Conservation (phyloP, 2,797 vertebrate genomes). For the Hylomyscus alleni region DNA sequence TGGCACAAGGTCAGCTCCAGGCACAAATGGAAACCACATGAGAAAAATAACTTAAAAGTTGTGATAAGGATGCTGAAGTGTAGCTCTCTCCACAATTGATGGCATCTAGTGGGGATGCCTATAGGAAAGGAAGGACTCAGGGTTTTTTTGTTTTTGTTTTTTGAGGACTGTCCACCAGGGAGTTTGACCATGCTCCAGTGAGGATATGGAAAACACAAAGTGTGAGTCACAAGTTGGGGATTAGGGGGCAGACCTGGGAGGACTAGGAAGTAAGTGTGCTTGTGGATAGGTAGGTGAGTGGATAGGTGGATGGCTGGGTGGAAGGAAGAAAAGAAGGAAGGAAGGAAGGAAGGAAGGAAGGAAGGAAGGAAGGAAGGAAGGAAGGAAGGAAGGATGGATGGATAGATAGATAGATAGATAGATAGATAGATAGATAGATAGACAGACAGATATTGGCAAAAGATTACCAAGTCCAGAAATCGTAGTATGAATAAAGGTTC, state of each 20-base stretch:
- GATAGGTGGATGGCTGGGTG: fast-evolving
- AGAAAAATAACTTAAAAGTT: background rate
- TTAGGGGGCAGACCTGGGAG: background rate
- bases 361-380: too few relatives aligned
- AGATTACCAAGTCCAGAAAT: background rate
- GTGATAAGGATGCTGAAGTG: background rate
- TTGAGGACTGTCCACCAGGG: background rate
- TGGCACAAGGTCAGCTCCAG: too few relatives aligned
- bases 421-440: background rate
- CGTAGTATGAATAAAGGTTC: background rate
- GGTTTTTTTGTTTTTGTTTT: too few relatives aligned
- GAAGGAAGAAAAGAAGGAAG: too few relatives aligned
- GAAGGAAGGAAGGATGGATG: too few relatives aligned
- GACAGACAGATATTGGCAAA: background rate
- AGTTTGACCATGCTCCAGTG: background rate
- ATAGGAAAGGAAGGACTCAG: background rate
- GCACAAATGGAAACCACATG: too few relatives aligned
- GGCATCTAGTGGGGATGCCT: background rate
- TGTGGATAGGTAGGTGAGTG: background rate
- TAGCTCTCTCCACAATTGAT: background rate
- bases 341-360: too few relatives aligned
- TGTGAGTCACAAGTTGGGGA: background rate
- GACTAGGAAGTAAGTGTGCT: background rate
- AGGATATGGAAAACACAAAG: background rate
- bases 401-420: too few relatives aligned